Percentiles rank a stretch among this genome's conserved stretches.
Evolutionary conservation across 2,888 invertebrate genomes (phyloP).

Genomic region (Plagiodera versicolora): DNA sequence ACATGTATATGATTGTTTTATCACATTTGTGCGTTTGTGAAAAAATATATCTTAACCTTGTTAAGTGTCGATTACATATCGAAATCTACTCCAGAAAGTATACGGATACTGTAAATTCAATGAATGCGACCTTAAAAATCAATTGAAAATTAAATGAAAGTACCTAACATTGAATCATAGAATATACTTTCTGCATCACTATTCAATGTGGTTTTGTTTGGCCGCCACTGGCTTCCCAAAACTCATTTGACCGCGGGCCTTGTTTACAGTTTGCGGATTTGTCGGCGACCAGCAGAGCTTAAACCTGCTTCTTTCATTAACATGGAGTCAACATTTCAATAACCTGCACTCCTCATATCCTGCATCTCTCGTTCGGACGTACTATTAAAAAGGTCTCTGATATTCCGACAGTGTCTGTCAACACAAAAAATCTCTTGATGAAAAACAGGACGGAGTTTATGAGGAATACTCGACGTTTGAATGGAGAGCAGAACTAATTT

Average conservation of each 20-base stretch:
- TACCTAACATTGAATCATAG: too few relatives aligned
- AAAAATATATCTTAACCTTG: too few relatives aligned
- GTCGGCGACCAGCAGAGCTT: constrained; percentile 42
- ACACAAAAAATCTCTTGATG: constrained; percentile 31
- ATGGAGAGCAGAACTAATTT: neutral
- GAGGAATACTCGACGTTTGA: neutral
- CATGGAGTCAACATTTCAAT: constrained; percentile 53
- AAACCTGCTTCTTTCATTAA: constrained; percentile 55
- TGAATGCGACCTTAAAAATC: too few relatives aligned
- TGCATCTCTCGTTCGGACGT: constrained; percentile 33
- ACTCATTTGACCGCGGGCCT: constrained; percentile 53
- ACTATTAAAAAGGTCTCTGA: constrained; percentile 35
- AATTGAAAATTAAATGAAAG: too few relatives aligned
- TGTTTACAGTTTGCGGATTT: constrained; percentile 44
- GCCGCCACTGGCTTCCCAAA: constrained; percentile 42
- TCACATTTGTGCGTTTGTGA: too few relatives aligned
- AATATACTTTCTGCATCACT: too few relatives aligned
- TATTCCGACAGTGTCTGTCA: constrained; percentile 27
- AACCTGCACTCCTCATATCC: constrained; percentile 51
- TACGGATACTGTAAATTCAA: too few relatives aligned
- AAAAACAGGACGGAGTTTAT: constrained; percentile 17
- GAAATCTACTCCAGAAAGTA: too few relatives aligned
- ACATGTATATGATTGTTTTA: too few relatives aligned
- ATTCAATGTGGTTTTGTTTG: neutral
- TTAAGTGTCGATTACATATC: too few relatives aligned